Evolutionary conservation across 2,888 invertebrate genomes (phyloP).

Genomic region (Sinelater perroti): DNA sequence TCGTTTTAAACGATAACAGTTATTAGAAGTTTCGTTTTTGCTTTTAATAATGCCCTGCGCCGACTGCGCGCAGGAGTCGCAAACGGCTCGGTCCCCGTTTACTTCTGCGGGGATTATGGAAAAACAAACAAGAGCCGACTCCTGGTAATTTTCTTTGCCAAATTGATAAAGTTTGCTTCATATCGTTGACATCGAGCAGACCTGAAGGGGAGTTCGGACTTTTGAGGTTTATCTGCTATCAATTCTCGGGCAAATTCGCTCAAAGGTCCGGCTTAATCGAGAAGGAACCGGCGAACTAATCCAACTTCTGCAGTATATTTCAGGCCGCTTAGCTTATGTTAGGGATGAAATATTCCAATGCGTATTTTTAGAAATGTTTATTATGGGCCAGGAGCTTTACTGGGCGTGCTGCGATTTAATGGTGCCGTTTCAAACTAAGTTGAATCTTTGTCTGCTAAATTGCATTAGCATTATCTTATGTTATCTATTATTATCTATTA

Average conservation of each 20-base stretch:
- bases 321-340: constrained; percentile 12
- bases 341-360: too few species aligned
- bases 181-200: constrained; percentile 28
- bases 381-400: too few species aligned
- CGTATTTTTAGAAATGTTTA: too few species aligned
- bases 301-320: constrained; percentile 16
- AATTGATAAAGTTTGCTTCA: constrained; percentile 28
- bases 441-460: too few species aligned
- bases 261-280: constrained; percentile 10
- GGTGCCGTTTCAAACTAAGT: too few species aligned
- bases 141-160: constrained; percentile 20
- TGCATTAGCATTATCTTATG: too few species aligned
- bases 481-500: too few species aligned
- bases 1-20: constrained; percentile 17
- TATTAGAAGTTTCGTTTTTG: constrained; percentile 8
- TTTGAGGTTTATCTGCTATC: constrained; percentile 25
- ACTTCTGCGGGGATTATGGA: constrained; percentile 9
- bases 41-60: constrained; percentile 15
- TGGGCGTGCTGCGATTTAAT: too few species aligned
- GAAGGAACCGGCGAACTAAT: constrained; percentile 22
- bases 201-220: constrained; percentile 12
- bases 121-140: constrained; percentile 11
- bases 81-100: constrained; percentile 12
- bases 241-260: constrained; percentile 24
- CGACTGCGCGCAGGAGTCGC: constrained; percentile 5